Conservation (phyloP, 2,113 vertebrate species). For the Bos javanicus region DNA sequence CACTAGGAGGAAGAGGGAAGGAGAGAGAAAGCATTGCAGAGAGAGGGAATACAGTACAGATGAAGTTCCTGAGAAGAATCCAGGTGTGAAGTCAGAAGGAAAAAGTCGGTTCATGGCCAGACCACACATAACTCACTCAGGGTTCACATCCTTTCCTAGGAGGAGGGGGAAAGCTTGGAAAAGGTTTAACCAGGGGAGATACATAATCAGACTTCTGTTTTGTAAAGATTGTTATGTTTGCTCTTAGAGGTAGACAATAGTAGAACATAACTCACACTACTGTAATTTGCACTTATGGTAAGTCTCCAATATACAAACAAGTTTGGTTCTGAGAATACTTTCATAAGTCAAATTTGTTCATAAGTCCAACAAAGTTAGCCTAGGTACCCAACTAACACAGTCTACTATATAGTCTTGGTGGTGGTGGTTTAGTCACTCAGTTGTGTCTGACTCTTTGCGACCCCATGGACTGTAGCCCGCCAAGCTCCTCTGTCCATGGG, state of each 20-base stretch:
- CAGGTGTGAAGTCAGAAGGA: not conserved
- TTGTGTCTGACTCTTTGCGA: fast-evolving
- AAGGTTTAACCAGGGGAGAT: not conserved
- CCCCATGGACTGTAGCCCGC: not conserved
- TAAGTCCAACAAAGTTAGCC: not conserved
- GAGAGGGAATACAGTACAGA: fast-evolving
- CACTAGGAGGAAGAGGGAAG: not conserved
- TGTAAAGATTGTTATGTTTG: not conserved
- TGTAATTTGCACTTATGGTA: not conserved
- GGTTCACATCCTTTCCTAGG: not conserved
- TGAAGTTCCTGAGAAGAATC: not conserved
- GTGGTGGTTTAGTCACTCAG: not conserved
- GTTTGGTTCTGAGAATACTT: not conserved
- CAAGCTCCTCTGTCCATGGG: not conserved
- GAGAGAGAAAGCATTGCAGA: no score
- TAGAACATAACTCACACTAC: not conserved
- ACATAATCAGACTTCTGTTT: not conserved
- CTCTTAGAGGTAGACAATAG: not conserved
- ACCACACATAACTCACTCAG: not conserved
- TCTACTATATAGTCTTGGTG: not conserved
- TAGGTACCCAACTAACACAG: not conserved
- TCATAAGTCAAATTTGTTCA: not conserved
- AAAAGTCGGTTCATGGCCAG: not conserved
- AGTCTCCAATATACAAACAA: not conserved
- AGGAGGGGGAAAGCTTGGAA: not conserved